Evolutionary conservation across 2,888 invertebrate species (phyloP), one percentile per base, ranked within the genome.

Genomic region (Adela reaumurella): DNA sequence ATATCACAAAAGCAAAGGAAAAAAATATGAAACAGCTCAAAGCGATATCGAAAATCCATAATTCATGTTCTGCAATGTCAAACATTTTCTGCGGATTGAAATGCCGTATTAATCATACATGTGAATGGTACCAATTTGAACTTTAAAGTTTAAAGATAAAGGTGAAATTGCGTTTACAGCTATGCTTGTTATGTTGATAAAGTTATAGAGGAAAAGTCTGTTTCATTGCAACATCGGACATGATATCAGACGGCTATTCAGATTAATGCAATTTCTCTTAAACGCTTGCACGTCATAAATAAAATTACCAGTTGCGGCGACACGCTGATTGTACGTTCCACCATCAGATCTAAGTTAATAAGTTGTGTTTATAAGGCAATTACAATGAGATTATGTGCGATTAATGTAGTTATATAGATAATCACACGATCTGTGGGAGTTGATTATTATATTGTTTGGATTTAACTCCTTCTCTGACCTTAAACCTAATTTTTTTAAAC

Each of bases 41-140:
- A 74, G 76, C 77, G 72, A 72, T 77, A 78, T 78, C 78, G 78
- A 77, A 77, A 78, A 78, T 78, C 76, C 76, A 78, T 78, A 77
- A 78, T 78, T 78, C 77, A 78, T 78, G 78, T 76, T 74, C 68
- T 68, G 77, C 77, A 78, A 76, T 78, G 77, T 77, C 74, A 78
- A 78, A 77, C 70, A 65, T 68, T 67, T 67, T 62, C 57, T 61
- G 61, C 56, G 57, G 57, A 56, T 54, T 53, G 52, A 59, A 62
- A 57, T 56, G 61, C 58, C 62, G 58, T 65, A 69, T 63, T 58
- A 62, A 11, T n/a, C 17, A 43, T 24, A 5, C 24, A n/a, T n/a
- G n/a, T n/a, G 24, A 8, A 8, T 24, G 24, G 24, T 8, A 24
- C 24, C 57, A 63, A 64, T 63, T 58, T 53, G 61, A 54, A 60